Base-by-base conservation (phyloP, 2,113 vertebrate genomes). In the Callorhinus ursinus region DNA sequence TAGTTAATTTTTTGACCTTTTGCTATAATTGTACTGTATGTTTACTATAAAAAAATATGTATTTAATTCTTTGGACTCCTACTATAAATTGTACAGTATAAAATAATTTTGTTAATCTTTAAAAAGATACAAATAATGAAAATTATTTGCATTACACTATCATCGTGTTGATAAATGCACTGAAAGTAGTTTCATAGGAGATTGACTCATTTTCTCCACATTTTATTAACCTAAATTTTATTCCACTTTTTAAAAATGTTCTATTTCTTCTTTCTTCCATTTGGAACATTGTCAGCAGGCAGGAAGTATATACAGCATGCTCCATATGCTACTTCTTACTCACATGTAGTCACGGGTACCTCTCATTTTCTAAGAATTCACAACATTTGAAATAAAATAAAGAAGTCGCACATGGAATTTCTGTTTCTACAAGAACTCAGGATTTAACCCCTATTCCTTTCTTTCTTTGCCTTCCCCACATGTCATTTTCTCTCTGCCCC, bases 331-430 rank as follows among this genome's bases (percentile, higher is more conserved):
- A 39, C 16, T 93, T 93, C 93, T 31, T 39, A 72, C 33, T 96
- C 28, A 76, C 19, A 1, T 33, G 46, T 83, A 53, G 42, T 22
- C 26, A 49, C 33, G 28, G 79, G 14, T 55, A 72, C 22, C 55
- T 86, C 72, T 80, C 42, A 84, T 91, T 88, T 95, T 96, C 77
- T 97, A 79, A 93, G 36, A 93, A 96, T 80, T 79, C 33, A 53
- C 63, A 90, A 51, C 12, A 96, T 79, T 94, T 90, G 31, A 90
- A 89, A 82, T 86, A 36, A 86, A 95, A 94, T 88, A 33, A 86
- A 90, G 10, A 84, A 82, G 11, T 6, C 14, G n/a, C 18, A 69
- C 26, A 33, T 31, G 65, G 28, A 84, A 57, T 53, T 83, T 89
- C 55, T 53, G 53, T 88, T 59, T 93, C 42, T 67, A 24, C 18